A percentile compares a stretch with the other conserved stretches of the same genome.
These are phyloP conservation scores for Stichodactyla mertensii DNA, from an alignment of 64 coral and sea anemone species.

Conservation along the genomic window DNA sequence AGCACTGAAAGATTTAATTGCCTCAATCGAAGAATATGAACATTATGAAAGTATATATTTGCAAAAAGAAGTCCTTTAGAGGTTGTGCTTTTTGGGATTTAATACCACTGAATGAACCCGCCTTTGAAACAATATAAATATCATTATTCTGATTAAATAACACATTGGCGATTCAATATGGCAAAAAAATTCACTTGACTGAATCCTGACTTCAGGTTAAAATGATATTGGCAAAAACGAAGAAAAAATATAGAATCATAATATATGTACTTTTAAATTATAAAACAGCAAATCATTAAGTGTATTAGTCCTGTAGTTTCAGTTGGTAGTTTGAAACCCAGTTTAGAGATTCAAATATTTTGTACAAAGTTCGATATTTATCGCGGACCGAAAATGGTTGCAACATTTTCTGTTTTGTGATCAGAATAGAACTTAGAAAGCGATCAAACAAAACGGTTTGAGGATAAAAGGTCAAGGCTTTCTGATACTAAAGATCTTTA, in stretches of 20 bases:
- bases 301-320: too few species aligned
- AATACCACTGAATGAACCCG: background rate
- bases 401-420: too few species aligned
- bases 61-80: background rate
- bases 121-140: background rate
- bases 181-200: background rate
- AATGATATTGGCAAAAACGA: background rate
- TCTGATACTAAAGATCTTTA: conserved; percentile 2
- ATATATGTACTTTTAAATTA: background rate
- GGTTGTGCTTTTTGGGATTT: background rate
- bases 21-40: background rate
- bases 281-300: too few species aligned
- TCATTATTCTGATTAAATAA: background rate
- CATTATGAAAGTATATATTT: background rate
- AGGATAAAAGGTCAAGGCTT: background rate
- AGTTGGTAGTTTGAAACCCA: too few species aligned
- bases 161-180: background rate
- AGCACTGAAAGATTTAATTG: background rate
- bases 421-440: too few species aligned
- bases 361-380: too few species aligned
- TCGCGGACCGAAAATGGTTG: too few species aligned
- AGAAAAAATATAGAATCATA: background rate
- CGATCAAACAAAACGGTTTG: background rate
- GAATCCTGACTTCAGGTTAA: background rate
- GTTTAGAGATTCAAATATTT: too few species aligned